Evolutionary conservation across 2,113 vertebrate species (phyloP), one percentile per base, ranked within the genome.

Genomic region (Australoheros scitulus): DNA sequence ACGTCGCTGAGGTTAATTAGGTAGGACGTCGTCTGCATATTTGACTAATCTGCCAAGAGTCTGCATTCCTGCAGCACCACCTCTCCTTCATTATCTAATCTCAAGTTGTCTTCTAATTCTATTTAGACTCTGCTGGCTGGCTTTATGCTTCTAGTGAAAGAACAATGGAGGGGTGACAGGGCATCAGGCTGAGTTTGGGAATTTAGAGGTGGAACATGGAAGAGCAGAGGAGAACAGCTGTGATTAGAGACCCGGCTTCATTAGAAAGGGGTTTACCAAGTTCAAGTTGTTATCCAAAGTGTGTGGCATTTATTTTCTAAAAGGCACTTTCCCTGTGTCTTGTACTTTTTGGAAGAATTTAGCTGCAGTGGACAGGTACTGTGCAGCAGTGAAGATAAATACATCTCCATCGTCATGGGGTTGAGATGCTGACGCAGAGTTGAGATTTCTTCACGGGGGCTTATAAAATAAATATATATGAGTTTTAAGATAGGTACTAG

Each of bases 61-160:
- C 85, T 76, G 83, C 88, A 77, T 89, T 92, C 83, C 79, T 81
- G 83, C 79, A n/a, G 79, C 87, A 85, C 85, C 79, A 77, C 43
- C 84, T 91, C 81, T 60, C 22, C 77, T 89, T 36, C 72, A 65
- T 88, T 85, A 91, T 90, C 90, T 91, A 77, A 92, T 90, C 85
- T 85, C 79, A 82, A 55, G 76, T 72, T 56, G 70, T 68, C 61
- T 64, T 68, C 80, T 91, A 85, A 91, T 89, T 89, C 87, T 85
- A 77, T 89, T 89, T 76, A 50, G 75, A 77, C 70, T 82, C 74
- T 18, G 68, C 86, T 83, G 57, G 55, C 79, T 61, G 57, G 14
- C 61, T 81, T 60, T n/a, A 34, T 11, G 50, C 38, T 56, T 34
- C 24, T 7, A 55, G 61, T 79, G 84, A 56, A 72, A n/a, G 47